Conservation (phyloP, 2,888 invertebrate species). For the Drosophila meridiana region DNA sequence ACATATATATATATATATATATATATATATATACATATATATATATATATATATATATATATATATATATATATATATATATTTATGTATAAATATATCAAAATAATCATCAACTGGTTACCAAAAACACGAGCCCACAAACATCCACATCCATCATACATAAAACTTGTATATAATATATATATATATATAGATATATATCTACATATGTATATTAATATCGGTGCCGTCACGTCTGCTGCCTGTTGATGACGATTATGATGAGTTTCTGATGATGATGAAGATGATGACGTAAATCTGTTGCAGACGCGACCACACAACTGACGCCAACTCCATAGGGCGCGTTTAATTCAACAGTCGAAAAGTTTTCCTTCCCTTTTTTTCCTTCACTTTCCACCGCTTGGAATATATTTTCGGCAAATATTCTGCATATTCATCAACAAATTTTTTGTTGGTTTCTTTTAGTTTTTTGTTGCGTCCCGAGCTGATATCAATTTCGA, state of each 20-base stretch:
- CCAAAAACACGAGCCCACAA: conserved; percentile 16
- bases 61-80: conserved; percentile 10
- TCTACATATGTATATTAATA: conserved; percentile 57
- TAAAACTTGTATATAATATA: conserved; percentile 6
- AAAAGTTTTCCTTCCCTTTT: conserved; percentile 37
- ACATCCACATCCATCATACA: conserved; percentile 44
- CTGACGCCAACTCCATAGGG: conserved; percentile 59
- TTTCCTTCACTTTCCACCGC: conserved; percentile 11
- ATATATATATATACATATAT: conserved; percentile 8
- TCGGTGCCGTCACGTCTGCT: conserved; percentile 68
- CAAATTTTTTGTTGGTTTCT: conserved; percentile 23
- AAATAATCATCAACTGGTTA: conserved; percentile 10
- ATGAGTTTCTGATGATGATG: conserved; percentile 19
- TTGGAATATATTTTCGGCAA: conserved; percentile 43
- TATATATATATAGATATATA: conserved; percentile 3
- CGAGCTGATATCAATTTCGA: conserved; percentile 11
- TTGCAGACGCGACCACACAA: conserved; percentile 33
- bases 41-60: conserved; percentile 5
- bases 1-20: conserved; percentile 12
- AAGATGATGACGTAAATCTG: conserved; percentile 36
- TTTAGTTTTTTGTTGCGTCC: conserved; percentile 8
- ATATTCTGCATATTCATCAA: conserved; percentile 73
- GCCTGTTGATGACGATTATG: conserved; percentile 51
- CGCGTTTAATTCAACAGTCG: conserved; percentile 44
- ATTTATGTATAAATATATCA: conserved; percentile 5